Percentiles rank a stretch among this genome's conserved stretches.
These are phyloP conservation scores for Psammodynastes pulverulentus DNA, from an alignment of 2,113 vertebrate species.

Conservation along the genomic window DNA sequence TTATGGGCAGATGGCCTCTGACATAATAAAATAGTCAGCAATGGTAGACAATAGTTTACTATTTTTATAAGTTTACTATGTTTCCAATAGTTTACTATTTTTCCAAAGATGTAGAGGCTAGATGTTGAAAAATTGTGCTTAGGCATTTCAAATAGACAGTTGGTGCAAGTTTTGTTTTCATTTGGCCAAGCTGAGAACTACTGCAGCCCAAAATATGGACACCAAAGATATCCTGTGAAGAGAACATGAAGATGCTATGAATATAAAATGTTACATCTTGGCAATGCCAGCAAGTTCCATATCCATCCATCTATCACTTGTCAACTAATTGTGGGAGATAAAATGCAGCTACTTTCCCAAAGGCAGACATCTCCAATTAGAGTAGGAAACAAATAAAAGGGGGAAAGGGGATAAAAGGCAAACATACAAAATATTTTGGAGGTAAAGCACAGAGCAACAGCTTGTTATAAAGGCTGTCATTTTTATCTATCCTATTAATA, in stretches of 20 bases:
- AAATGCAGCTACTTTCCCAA: constrained; percentile 38
- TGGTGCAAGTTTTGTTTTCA: neutral
- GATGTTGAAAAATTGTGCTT: neutral
- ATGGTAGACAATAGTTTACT: neutral
- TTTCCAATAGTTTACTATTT: neutral
- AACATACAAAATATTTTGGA: constrained; percentile 33
- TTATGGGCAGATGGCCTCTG: neutral
- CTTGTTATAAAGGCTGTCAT: constrained; percentile 33
- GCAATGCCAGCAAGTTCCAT: neutral
- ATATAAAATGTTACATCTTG: constrained; percentile 26
- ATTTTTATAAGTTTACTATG: no score
- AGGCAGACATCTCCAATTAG: constrained; percentile 33
- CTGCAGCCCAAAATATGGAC: neutral
- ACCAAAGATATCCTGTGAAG: neutral
- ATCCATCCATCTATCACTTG: constrained; percentile 35
- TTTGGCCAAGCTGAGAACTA: constrained; percentile 2
- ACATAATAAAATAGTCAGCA: neutral
- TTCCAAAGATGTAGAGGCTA: neutral
- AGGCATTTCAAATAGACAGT: neutral
- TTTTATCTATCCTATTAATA: constrained; percentile 12
- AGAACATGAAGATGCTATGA: constrained; percentile 4
- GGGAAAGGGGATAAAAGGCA: constrained; percentile 36
- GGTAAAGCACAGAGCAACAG: constrained; percentile 31
- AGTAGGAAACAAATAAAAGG: constrained; percentile 36
- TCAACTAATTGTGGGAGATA: constrained; percentile 44